Conservation (phyloP, 2,797 vertebrate species). For the Crypturellus tataupa region DNA sequence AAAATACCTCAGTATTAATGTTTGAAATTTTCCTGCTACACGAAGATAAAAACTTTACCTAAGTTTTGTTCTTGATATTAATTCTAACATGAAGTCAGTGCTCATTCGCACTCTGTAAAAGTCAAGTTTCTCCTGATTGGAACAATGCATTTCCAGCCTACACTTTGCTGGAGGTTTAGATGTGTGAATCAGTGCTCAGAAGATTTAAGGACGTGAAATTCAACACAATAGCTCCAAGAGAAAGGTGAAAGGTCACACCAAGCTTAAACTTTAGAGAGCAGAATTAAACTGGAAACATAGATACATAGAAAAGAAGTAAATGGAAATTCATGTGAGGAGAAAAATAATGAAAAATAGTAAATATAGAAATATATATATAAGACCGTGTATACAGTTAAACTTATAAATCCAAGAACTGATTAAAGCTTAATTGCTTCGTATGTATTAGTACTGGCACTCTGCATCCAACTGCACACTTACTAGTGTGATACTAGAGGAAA, state of each 20-base stretch:
- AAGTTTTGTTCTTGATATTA: conserved; percentile 17
- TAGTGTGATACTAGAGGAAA: not conserved
- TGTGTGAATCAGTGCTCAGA: not conserved
- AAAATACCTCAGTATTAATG: not conserved
- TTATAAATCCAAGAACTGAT: not conserved
- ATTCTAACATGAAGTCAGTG: conserved; percentile 5
- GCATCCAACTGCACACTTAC: not conserved
- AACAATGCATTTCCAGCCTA: conserved; percentile 34
- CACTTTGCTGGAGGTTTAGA: conserved; percentile 18
- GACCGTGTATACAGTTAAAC: not conserved
- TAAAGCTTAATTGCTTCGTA: not conserved
- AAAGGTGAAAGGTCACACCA: conserved; percentile 21
- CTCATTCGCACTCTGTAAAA: conserved; percentile 37
- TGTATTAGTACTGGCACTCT: not conserved
- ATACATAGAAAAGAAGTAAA: not conserved
- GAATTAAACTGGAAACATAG: not conserved
- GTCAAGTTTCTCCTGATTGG: not conserved
- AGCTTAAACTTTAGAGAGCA: not conserved
- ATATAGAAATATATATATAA: not conserved
- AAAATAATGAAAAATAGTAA: not conserved
- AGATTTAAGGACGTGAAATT: conserved; percentile 21
- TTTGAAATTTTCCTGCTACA: not conserved
- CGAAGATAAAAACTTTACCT: not conserved
- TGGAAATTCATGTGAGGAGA: not conserved
- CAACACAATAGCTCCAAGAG: not conserved